Evolutionary conservation across 2,113 vertebrate genomes (phyloP).

Genomic region (Trogon surrucura): DNA sequence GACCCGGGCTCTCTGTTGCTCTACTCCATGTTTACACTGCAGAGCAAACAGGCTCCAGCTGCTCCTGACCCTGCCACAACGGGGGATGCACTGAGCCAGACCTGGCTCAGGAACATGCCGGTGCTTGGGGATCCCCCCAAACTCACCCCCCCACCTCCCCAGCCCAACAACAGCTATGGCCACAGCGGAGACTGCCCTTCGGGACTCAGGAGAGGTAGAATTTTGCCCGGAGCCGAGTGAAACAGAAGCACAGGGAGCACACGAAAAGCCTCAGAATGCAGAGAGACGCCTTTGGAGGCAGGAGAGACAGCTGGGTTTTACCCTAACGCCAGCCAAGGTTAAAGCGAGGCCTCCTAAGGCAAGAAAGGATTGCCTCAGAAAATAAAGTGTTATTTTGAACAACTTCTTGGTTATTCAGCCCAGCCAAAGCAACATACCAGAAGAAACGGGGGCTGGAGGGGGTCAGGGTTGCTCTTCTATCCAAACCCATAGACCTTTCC

Average conservation of each 20-base stretch:
- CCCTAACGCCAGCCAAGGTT: accelerated
- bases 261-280: not conserved
- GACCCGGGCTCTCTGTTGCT: not conserved
- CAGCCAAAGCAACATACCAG: not conserved
- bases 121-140: not conserved
- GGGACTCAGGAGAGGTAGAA: not conserved
- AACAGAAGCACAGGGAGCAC: not conserved
- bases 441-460: not conserved
- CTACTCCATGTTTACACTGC: not conserved
- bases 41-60: not conserved
- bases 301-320: not conserved
- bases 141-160: accelerated
- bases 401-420: not conserved
- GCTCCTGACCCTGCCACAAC: not conserved
- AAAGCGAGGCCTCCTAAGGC: not conserved
- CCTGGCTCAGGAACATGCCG: not conserved
- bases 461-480: not conserved
- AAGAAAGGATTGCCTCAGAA: not conserved
- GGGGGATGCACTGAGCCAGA: not conserved
- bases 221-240: not conserved
- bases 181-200: accelerated
- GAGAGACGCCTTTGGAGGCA: not conserved
- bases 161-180: not conserved
- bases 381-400: not conserved
- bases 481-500: not conserved